Evolutionary conservation across 1,140 invertebrate genomes (phyloP).

Genomic region (Drosophila arizonae): DNA sequence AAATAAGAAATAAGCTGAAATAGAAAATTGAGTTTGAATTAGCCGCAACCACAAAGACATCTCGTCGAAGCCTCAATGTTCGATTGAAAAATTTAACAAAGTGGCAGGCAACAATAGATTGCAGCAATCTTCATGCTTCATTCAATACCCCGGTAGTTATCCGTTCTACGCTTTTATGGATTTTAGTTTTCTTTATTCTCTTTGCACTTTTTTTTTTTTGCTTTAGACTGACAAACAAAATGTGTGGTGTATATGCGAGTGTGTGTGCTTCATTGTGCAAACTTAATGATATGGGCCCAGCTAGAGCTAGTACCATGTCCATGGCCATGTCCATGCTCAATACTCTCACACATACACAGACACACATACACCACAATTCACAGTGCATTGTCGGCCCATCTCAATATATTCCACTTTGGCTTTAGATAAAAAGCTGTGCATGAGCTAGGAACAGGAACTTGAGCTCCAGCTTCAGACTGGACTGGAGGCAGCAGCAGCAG

Average conservation of each 20-base stretch:
- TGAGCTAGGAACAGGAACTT: conserved; percentile 3
- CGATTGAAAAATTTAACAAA: conserved; percentile 58
- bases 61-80: conserved; percentile 37
- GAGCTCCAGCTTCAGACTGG: conserved; percentile 9
- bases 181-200: conserved; percentile 35
- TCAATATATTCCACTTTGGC: conserved; percentile 58
- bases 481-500: conserved; percentile 29
- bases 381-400: conserved; percentile 58
- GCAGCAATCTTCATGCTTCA: conserved; percentile 12
- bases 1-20: conserved; percentile 16
- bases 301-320: conserved; percentile 33
- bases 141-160: conserved; percentile 35
- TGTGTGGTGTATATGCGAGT: conserved; percentile 20
- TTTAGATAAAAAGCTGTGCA: conserved; percentile 49
- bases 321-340: conserved; percentile 21
- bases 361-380: conserved; percentile 44
- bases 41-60: conserved; percentile 36
- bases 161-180: conserved; percentile 43
- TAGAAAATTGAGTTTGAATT: conserved; percentile 32
- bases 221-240: conserved; percentile 42
- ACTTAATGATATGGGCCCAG: conserved; percentile 65
- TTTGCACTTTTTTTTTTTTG: conserved; percentile 19
- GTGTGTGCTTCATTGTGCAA: conserved; percentile 49
- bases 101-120: conserved; percentile 59
- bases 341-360: background rate